Base-by-base conservation (phyloP, 2,113 vertebrate genomes). In the Donacobius atricapilla region DNA sequence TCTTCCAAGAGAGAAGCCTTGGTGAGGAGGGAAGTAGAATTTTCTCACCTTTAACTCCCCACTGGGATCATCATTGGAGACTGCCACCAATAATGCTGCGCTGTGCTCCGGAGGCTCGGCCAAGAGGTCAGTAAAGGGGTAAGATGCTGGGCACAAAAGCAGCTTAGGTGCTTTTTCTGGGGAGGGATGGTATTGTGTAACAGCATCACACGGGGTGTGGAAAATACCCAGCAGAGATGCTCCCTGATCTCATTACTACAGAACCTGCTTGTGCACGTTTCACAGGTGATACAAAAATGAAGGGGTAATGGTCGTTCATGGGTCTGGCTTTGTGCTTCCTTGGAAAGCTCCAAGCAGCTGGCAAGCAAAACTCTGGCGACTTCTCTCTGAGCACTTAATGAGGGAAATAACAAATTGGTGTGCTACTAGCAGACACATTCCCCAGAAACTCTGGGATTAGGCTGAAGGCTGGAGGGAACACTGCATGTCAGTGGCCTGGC, bases 401-500 rank as follows among this genome's bases (percentile, higher is more conserved):
- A 65, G 53, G 24, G 22, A 35, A 77, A 25, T 44, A 64, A 27
- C 8, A 31, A 64, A 48, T 45, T 1, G 19, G 17, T 2, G 6
- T 1, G 12, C 42, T 25, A 2, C 35, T 57, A 28, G n/a, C 2
- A 13, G 66, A 23, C 5, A 2, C 0, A 0, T 39, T 77, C 24
- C 16, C 21, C 40, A 16, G 84, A 24, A 82, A 15, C 0, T 0
- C 0, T 22, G 35, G 71, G 71, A 8, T 89, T 25, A 28, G 53
- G 92, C 51, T 45, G 33, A 9, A 54, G 78, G 64, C 39, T 2
- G 4, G 20, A 47, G 48, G 50, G 56, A 63, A 3, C 0, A 1
- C 6, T 1, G 27, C 0, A 0, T 8, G 31, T 45, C 18, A 1
- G 53, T 3, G 0, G 13, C 30, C 60, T 13, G 0, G 25, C 1